These are phyloP conservation scores for Clinocottus analis DNA, from an alignment of 2,113 vertebrate genomes.

Conservation along the genomic window DNA sequence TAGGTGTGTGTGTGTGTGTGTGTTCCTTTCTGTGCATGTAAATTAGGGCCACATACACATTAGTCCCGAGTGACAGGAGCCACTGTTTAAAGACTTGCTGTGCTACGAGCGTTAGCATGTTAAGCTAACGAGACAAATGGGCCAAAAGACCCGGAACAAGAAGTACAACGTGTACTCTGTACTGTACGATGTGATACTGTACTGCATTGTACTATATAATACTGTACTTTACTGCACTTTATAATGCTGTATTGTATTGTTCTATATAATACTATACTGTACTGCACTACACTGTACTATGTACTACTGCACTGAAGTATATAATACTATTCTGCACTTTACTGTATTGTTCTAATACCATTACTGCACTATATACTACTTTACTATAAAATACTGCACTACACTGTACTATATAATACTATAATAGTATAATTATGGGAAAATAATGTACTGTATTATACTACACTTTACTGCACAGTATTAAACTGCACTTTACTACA, in stretches of 20 bases:
- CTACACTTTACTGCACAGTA: not conserved
- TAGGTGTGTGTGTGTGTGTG: not conserved
- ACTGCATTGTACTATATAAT: not conserved
- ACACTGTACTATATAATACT: not conserved
- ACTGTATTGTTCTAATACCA: too few species aligned
- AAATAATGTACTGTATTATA: not conserved
- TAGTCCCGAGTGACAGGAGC: conserved; percentile 66
- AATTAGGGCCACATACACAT: conserved; percentile 61
- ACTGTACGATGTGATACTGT: not conserved
- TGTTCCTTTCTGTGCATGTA: conserved; percentile 30
- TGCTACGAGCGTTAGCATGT: conserved; percentile 57
- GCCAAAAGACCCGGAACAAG: conserved; percentile 23
- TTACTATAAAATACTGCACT: too few species aligned
- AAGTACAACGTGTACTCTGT: not conserved
- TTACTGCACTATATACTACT: not conserved
- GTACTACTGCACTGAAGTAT: not conserved
- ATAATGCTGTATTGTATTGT: too few species aligned
- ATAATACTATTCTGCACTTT: not conserved
- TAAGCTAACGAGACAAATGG: conserved; percentile 54
- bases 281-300: too few species aligned
- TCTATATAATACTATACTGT: not conserved
- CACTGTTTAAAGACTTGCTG: conserved; percentile 34
- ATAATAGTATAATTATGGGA: not conserved
- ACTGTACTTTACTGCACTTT: too few species aligned
- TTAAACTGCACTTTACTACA: too few species aligned